Conservation (phyloP, 53 echinoderm and acorn worm genomes). For the Pentamera pediparva region DNA sequence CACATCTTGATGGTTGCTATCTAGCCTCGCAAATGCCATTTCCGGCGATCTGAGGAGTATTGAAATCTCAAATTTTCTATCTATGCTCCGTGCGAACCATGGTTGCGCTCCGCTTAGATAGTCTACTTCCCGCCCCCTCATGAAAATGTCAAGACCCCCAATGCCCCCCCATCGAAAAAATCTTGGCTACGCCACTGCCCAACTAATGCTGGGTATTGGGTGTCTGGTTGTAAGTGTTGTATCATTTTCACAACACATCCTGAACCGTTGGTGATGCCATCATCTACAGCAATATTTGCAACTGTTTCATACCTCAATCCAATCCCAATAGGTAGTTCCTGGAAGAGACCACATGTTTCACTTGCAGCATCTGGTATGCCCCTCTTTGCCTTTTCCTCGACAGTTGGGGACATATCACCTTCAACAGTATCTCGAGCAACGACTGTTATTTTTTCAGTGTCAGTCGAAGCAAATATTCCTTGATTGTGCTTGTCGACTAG, state of each 20-base stretch:
- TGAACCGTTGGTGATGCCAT: constrained; percentile 45
- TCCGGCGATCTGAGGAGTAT: no score
- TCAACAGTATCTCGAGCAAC: not conserved
- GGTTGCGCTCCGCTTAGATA: no score
- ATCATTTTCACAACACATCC: constrained; percentile 33
- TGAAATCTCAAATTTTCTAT: no score
- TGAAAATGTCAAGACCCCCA: constrained; percentile 5
- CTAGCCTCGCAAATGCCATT: no score
- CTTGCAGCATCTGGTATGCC: not conserved
- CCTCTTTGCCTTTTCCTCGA: not conserved
- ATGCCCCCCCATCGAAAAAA: not conserved
- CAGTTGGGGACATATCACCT: not conserved
- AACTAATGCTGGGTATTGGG: constrained; percentile 15
- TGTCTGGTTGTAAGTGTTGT: not conserved
- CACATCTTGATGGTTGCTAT: no score
- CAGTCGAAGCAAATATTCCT: not conserved
- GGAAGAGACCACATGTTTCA: constrained; percentile 8
- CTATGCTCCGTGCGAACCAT: no score
- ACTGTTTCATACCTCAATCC: constrained; percentile 30
- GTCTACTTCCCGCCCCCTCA: no score
- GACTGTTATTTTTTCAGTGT: not conserved
- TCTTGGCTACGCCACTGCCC: no score
- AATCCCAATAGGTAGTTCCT: not conserved
- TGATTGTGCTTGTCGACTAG: constrained; percentile 6
- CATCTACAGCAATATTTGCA: constrained; percentile 40